These are phyloP conservation scores for Ophion slaviceki DNA, from an alignment of 2,888 invertebrate species.

Conservation along the genomic window DNA sequence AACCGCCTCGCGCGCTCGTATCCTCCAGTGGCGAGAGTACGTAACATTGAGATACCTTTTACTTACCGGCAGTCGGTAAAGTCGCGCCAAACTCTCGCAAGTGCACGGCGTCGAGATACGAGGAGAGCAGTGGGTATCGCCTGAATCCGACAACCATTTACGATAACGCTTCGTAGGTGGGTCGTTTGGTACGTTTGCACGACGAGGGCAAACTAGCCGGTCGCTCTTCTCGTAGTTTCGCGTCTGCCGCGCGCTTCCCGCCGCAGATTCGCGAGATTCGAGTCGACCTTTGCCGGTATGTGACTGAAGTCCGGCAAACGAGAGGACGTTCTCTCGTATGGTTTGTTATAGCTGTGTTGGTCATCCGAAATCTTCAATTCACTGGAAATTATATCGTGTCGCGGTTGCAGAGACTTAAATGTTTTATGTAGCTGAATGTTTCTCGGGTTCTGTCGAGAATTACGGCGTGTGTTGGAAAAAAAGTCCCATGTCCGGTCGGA, in stretches of 20 bases:
- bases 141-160: neutral
- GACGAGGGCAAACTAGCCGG: neutral
- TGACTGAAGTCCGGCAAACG: constrained; percentile 69
- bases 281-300: constrained; percentile 66
- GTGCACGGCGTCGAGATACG: neutral
- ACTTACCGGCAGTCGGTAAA: constrained; percentile 36
- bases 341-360: constrained; percentile 38
- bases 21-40: neutral
- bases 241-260: constrained; percentile 57
- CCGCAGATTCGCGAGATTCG: constrained; percentile 64
- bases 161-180: neutral
- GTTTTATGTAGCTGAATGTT: neutral
- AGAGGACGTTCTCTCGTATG: constrained; percentile 42
- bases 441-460: neutral
- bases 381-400: constrained; percentile 17
- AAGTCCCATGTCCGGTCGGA: neutral
- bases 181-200: neutral
- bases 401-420: neutral
- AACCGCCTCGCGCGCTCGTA: neutral
- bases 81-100: neutral
- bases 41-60: neutral
- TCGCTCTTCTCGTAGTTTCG: constrained; percentile 31
- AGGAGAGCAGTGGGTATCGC: neutral
- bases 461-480: neutral
- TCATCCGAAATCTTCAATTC: constrained; percentile 27